Base-by-base conservation (phyloP, 2,113 vertebrate species). In the Hiodon tergisus region DNA sequence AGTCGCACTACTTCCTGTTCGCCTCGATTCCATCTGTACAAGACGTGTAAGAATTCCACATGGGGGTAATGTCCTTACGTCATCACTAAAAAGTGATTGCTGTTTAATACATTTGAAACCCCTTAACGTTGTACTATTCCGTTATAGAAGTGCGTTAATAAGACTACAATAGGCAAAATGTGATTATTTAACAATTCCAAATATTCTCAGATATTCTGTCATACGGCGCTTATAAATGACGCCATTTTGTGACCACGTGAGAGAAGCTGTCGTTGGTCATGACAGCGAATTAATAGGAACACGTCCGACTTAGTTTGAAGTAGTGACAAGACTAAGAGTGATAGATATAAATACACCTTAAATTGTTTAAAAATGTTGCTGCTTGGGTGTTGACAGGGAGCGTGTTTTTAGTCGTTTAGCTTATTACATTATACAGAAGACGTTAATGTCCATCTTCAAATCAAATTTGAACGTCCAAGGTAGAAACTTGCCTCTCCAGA, bases 1-100 rank as follows among this genome's bases (percentile, higher is more conserved):
- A 78, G 80, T 51, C 61, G 76, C 81, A 73, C 83, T 59, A 84
- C 88, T 89, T 90, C 87, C 89, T 80, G 82, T 77, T 86, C 82
- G 10, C 74, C 68, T 50, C 65, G 57, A 47, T 79, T 75, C 7
- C 46, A 11, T 67, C 51, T 55, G 47, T 7, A 13, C 52, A 72
- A 82, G 85, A 89, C 85, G 83, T 86, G 85, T 74, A 63, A 13
- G 9, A 16, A 48, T 14, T 60, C 59, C n/a, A 65, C 7, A 8
- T 50, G 50, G 60, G 5, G 76, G 31, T 46, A 31, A 31, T n/a
- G 66, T 8, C 13, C 17, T 67, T n/a, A 66, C 71, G 71, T 71
- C 76, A 73, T 73, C 62, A 13, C n/a, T 58, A 8, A 47, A 10
- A 31, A 4, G 10, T 46, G 4, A 31, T 55, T 6, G 8, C 31